Evolutionary conservation across 2,888 invertebrate genomes (phyloP).

Genomic region (Mesochorus sp.): DNA sequence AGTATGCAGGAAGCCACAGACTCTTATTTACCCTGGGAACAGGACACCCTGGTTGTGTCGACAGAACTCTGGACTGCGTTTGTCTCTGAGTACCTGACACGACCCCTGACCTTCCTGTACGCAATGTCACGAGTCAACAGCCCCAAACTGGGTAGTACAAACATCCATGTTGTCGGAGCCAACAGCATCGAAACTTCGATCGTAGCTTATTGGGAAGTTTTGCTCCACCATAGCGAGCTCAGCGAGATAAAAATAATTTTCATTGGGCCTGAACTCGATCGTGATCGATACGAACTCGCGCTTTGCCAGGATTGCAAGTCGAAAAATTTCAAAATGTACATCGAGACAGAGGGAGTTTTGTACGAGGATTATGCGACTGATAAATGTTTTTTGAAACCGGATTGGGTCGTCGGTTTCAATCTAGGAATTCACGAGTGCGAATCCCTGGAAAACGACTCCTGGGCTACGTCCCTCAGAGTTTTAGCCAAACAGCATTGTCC

Average conservation of each 20-base stretch:
- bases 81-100: constrained; percentile 72
- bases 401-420: constrained; percentile 74
- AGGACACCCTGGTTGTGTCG: neutral
- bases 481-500: constrained; percentile 71
- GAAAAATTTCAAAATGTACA: neutral
- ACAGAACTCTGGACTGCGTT: neutral
- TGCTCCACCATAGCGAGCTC: constrained; percentile 73
- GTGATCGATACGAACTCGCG: neutral
- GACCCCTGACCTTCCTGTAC: constrained; percentile 74
- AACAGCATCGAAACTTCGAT: constrained; percentile 73
- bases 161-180: constrained; percentile 78
- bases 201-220: constrained; percentile 74
- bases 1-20: constrained; percentile 69
- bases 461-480: constrained; percentile 68
- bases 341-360: constrained; percentile 1
- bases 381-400: constrained; percentile 67
- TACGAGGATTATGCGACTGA: constrained; percentile 69
- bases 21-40: constrained; percentile 61
- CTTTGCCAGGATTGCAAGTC: neutral
- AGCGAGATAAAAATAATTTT: neutral
- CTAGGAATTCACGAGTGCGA: constrained; percentile 73
- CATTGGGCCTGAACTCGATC: constrained; percentile 1
- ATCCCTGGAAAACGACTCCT: constrained; percentile 70
- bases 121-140: constrained; percentile 67
- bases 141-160: constrained; percentile 47